Percentiles rank a stretch among this genome's conserved stretches.
Evolutionary conservation across 2,888 invertebrate genomes (phyloP).

Genomic region (Drosophila subquinaria): DNA sequence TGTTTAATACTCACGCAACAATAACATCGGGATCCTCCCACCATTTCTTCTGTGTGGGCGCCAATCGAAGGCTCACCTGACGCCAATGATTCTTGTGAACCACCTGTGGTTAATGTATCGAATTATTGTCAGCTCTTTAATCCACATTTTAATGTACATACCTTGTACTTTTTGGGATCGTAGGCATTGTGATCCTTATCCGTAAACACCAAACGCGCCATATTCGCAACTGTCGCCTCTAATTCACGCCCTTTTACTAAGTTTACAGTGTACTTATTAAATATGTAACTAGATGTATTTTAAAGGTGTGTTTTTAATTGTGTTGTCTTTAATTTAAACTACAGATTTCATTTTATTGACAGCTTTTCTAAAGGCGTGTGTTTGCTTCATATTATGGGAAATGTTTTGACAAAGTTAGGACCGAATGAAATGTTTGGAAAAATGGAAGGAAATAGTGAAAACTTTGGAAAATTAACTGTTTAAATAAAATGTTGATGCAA

Average conservation of each 20-base stretch:
- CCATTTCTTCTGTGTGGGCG: slow-evolving; percentile 81
- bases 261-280: slow-evolving; percentile 16
- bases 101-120: slow-evolving; percentile 46
- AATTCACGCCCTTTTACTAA: slow-evolving; percentile 6
- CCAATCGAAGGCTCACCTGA: slow-evolving; percentile 77
- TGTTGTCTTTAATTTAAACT: slow-evolving; percentile 28
- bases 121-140: not conserved
- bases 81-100: slow-evolving; percentile 78
- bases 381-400: not conserved
- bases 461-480: too few relatives aligned
- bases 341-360: slow-evolving; percentile 54
- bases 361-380: not conserved
- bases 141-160: slow-evolving; percentile 14
- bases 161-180: slow-evolving; percentile 67
- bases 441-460: too few relatives aligned
- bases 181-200: slow-evolving; percentile 66
- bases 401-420: too few relatives aligned
- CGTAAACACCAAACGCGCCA: slow-evolving; percentile 79
- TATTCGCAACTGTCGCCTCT: slow-evolving; percentile 25
- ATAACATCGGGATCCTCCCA: slow-evolving; percentile 85
- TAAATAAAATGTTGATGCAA: too few relatives aligned
- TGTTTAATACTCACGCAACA: slow-evolving; percentile 83
- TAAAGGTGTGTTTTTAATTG: slow-evolving; percentile 21
- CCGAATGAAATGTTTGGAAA: too few relatives aligned
- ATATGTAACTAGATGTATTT: slow-evolving; percentile 23